phyloP scores from a whole-genome alignment of 2,888 invertebrate species.

The Drosophila robusta region DNA sequence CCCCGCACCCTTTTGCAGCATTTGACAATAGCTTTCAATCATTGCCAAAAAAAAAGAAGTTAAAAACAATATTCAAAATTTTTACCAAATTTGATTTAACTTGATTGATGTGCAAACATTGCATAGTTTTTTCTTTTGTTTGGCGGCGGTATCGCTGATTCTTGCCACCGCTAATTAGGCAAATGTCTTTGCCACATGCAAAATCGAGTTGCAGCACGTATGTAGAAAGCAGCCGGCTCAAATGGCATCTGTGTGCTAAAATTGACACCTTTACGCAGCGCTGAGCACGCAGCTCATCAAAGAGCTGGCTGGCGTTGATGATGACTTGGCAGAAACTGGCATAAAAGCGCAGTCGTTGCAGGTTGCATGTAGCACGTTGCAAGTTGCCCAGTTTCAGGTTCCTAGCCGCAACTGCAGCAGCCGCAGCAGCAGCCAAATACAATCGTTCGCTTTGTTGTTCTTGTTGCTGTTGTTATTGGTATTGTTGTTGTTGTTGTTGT shows the following conservation, averaged over 20 bases:
- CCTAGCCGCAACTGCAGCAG: constrained; percentile 7
- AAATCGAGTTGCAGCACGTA: constrained; percentile 12
- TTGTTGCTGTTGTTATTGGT: constrained; percentile 39
- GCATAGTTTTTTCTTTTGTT: constrained; percentile 11
- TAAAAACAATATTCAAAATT: constrained; percentile 22
- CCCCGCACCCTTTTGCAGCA: constrained; percentile 26
- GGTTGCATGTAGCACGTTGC: constrained; percentile 30
- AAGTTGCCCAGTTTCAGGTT: constrained; percentile 28
- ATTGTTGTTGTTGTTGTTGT: constrained; percentile 7
- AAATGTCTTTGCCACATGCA: constrained; percentile 42
- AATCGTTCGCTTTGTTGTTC: constrained; percentile 63
- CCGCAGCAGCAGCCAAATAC: constrained; percentile 40
- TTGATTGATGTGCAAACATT: constrained; percentile 74
- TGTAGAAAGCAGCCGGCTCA: constrained; percentile 56
- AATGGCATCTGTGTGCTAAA: constrained; percentile 79
- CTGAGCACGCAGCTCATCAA: constrained; percentile 74
- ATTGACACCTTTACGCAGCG: constrained; percentile 79
- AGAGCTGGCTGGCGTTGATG: constrained; percentile 50
- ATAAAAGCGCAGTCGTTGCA: constrained; percentile 28
- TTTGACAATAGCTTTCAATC: constrained; percentile 69
- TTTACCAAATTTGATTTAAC: constrained; percentile 63
- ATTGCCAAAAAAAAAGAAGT: constrained; percentile 37
- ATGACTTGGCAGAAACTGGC: constrained; percentile 65
- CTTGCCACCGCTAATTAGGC: constrained; percentile 52
- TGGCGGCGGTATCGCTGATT: constrained; percentile 7